These are phyloP conservation scores for Caenorhabditis macrosperma DNA, from an alignment of 2,888 invertebrate species.

Conservation along the genomic window DNA sequence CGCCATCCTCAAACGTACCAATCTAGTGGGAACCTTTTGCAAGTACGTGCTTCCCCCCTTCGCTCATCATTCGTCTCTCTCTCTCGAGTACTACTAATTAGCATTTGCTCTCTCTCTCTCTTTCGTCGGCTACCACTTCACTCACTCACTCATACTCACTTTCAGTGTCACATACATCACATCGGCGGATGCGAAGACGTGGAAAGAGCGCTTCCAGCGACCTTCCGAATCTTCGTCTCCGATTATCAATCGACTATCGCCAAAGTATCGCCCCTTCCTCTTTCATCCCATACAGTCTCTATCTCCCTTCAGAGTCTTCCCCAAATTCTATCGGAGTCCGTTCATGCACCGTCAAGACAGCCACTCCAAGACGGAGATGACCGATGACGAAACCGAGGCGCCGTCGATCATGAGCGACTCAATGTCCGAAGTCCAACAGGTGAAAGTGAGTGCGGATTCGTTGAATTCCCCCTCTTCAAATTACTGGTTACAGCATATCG, in stretches of 20 bases:
- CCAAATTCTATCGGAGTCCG: slow-evolving; percentile 83
- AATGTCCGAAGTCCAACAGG: slow-evolving; percentile 44
- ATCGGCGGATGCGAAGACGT: slow-evolving; percentile 83
- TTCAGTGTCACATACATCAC: slow-evolving; percentile 84
- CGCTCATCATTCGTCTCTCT: slow-evolving; percentile 31
- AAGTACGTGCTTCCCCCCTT: slow-evolving; percentile 81
- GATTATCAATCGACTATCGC: slow-evolving; percentile 74
- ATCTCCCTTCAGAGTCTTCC: slow-evolving; percentile 82
- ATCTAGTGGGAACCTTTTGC: slow-evolving; percentile 84
- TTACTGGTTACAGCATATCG: slow-evolving; percentile 19
- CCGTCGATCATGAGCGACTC: slow-evolving; percentile 60
- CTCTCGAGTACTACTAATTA: slow-evolving; percentile 49
- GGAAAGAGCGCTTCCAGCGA: slow-evolving; percentile 80
- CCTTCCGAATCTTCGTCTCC: slow-evolving; percentile 69
- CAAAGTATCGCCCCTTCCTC: slow-evolving; percentile 71
- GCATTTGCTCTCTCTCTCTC: slow-evolving; percentile 42
- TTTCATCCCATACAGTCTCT: too few relatives aligned
- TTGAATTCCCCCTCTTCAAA: too few relatives aligned
- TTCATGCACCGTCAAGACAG: slow-evolving; percentile 64
- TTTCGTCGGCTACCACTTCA: slow-evolving; percentile 12
- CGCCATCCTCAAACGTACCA: slow-evolving; percentile 84
- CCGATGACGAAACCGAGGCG: slow-evolving; percentile 61
- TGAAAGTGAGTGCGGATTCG: slow-evolving; percentile 38
- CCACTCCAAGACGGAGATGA: slow-evolving; percentile 47
- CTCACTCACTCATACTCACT: slow-evolving; percentile 47